A percentile compares a stretch with the other conserved stretches of the same genome.
Conservation (phyloP, 2,888 invertebrate genomes). For the Salpingus planirostris region DNA sequence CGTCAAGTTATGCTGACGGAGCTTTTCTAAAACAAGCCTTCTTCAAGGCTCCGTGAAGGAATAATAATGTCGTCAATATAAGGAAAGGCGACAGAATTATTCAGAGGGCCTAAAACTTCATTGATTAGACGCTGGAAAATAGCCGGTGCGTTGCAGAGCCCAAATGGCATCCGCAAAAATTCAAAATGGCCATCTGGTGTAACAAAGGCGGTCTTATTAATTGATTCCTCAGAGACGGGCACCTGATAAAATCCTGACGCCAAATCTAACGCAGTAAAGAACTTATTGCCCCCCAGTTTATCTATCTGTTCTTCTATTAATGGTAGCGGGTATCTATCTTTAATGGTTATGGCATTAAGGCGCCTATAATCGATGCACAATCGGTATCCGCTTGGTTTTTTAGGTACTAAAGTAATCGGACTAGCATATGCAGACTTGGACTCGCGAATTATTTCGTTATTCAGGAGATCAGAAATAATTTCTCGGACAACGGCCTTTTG, state of each 20-base stretch:
- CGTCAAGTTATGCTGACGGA: conserved; percentile 13
- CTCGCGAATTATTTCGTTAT: no score
- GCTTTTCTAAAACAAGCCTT: conserved; percentile 11
- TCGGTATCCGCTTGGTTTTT: no score
- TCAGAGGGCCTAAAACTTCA: conserved; percentile 6
- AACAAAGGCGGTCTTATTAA: conserved; percentile 12
- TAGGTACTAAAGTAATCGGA: no score
- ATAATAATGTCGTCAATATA: conserved; percentile 17
- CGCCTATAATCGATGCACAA: no score
- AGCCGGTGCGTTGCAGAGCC: conserved; percentile 10
- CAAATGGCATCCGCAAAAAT: no score
- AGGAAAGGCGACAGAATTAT: conserved; percentile 7
- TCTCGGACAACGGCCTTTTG: no score
- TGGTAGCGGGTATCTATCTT: conserved; percentile 1
- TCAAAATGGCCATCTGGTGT: conserved; percentile 15
- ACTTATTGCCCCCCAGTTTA: conserved; percentile 3
- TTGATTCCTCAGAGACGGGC: conserved; percentile 6
- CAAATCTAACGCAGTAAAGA: conserved; percentile 4
- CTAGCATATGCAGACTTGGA: no score
- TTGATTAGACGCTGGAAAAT: conserved; percentile 10
- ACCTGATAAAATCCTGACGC: conserved; percentile 13
- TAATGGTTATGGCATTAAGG: no score
- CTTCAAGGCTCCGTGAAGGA: conserved; percentile 10
- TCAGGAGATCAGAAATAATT: no score
- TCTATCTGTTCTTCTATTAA: no score